Conservation (phyloP, 2,113 vertebrate genomes). For the Microtus oregoni region DNA sequence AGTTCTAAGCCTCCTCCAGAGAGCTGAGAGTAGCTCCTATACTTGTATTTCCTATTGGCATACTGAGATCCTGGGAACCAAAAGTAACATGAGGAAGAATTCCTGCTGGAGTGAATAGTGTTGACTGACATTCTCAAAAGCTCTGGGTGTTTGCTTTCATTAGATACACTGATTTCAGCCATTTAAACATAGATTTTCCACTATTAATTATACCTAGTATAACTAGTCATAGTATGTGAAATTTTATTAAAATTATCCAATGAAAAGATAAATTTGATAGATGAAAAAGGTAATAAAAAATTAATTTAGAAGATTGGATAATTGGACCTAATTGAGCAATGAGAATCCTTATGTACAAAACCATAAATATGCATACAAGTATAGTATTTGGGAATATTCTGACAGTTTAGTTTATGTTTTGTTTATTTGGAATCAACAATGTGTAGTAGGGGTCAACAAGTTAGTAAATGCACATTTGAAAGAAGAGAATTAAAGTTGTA, state of each 20-base stretch:
- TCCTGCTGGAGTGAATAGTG: not conserved
- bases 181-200: conserved; percentile 35
- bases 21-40: not conserved
- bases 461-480: not conserved
- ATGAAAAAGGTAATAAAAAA: not conserved
- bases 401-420: not conserved
- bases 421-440: not conserved
- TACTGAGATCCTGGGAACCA: not conserved
- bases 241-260: not conserved
- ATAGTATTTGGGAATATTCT: not conserved
- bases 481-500: not conserved
- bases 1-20: not conserved
- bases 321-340: not conserved
- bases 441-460: not conserved
- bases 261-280: not conserved
- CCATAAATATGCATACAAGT: not conserved
- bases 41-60: not conserved
- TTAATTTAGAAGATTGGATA: not conserved
- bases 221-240: not conserved
- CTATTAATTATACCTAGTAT: not conserved
- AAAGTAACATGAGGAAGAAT: conserved; percentile 27
- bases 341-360: not conserved
- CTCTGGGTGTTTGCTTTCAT: not conserved
- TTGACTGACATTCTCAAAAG: not conserved
- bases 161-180: not conserved